Percentiles rank a stretch among this genome's conserved stretches.
phyloP scores from a whole-genome alignment of 2,888 invertebrate genomes.

The Eupithecia tripunctaria region DNA sequence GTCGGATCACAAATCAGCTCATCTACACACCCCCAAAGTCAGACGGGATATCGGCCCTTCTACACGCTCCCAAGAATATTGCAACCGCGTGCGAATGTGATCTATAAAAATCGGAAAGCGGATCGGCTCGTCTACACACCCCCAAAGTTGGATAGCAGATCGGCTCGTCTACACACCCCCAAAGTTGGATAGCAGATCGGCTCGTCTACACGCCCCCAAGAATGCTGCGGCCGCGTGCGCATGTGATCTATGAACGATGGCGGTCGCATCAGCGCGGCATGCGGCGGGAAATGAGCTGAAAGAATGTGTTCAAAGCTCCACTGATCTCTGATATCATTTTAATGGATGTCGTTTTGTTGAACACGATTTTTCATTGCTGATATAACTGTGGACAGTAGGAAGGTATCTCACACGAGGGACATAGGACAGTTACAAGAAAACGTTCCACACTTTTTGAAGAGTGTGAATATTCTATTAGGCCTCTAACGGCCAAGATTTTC shows the following conservation, averaged over 20 bases:
- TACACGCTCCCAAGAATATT: slow-evolving; percentile 32
- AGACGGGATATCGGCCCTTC: slow-evolving; percentile 19
- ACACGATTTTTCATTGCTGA: slow-evolving; percentile 23
- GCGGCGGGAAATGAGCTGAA: slow-evolving; percentile 61
- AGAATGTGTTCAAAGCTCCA: slow-evolving; percentile 61
- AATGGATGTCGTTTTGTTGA: slow-evolving; percentile 35
- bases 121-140: background rate
- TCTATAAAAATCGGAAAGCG: slow-evolving; percentile 48
- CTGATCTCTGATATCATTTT: slow-evolving; percentile 49
- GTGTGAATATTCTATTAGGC: background rate
- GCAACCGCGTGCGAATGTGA: slow-evolving; percentile 52
- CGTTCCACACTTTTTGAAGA: too few species aligned
- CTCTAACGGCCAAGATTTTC: background rate
- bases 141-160: background rate
- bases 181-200: slow-evolving; percentile 2
- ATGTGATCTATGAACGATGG: slow-evolving; percentile 60
- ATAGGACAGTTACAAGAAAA: background rate
- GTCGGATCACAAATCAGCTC: background rate
- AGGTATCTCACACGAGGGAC: background rate
- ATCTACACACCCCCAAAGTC: background rate
- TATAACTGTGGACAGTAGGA: slow-evolving; percentile 15
- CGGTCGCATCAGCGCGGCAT: slow-evolving; percentile 61
- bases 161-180: slow-evolving; percentile 26
- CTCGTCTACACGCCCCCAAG: slow-evolving; percentile 31
- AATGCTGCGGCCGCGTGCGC: slow-evolving; percentile 48